phyloP scores from a whole-genome alignment of 2,888 invertebrate species.

The Calameuta pallipes region DNA sequence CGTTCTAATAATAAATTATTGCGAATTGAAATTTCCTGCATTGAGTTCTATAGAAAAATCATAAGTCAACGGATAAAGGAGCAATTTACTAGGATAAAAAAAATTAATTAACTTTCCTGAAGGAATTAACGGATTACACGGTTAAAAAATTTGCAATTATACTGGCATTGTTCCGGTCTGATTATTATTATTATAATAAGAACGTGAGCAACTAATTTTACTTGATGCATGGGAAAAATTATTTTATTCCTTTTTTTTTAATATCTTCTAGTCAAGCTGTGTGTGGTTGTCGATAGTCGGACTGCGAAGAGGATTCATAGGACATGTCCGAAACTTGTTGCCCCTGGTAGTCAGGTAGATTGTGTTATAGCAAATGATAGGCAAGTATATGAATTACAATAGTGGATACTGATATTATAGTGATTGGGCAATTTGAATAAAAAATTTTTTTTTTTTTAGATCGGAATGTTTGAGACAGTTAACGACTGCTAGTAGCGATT shows the following conservation, averaged over 20 bases:
- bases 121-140: neutral
- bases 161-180: neutral
- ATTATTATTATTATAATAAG: neutral
- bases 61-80: no score
- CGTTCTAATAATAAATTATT: neutral
- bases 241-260: neutral
- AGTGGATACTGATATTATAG: neutral
- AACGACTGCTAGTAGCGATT: slow-evolving; percentile 82
- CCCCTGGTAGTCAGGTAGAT: slow-evolving; percentile 72
- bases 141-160: neutral
- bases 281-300: slow-evolving; percentile 77
- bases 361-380: slow-evolving; percentile 80
- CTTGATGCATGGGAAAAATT: neutral
- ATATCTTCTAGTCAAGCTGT: slow-evolving; percentile 73
- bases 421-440: neutral
- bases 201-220: neutral
- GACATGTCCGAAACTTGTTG: slow-evolving; percentile 75
- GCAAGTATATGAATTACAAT: slow-evolving; percentile 60
- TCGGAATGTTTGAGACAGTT: slow-evolving; percentile 85
- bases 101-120: neutral
- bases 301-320: slow-evolving; percentile 71
- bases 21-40: neutral
- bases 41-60: no score
- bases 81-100: neutral
- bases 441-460: slow-evolving; percentile 65